Evolutionary conservation across 2,113 vertebrate species (phyloP).

Genomic region (Strigops habroptila): DNA sequence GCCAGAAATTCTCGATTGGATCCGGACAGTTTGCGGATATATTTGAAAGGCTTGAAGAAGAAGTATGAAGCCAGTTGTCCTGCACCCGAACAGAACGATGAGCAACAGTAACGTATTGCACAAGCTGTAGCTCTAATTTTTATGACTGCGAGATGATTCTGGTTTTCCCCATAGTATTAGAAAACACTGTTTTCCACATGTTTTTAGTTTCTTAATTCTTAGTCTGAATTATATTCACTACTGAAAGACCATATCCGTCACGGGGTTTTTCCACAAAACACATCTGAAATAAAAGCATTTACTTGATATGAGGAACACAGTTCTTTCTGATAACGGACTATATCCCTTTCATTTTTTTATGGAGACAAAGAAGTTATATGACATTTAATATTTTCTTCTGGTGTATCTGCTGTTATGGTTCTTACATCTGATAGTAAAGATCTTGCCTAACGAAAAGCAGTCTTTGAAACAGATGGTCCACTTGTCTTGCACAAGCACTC

Average conservation of each 20-base stretch:
- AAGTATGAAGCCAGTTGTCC: constrained; percentile 80
- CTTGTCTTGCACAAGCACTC: too few relatives aligned
- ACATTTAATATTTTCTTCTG: not conserved
- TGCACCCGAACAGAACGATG: not conserved
- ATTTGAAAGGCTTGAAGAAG: constrained; percentile 85
- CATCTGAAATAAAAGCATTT: too few relatives aligned
- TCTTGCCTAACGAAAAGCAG: not conserved
- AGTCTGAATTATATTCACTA: too few relatives aligned
- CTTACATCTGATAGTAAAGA: not conserved
- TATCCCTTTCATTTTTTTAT: too few relatives aligned
- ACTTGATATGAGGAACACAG: too few relatives aligned
- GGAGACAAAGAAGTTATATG: too few relatives aligned
- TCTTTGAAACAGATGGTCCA: not conserved
- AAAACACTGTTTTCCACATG: not conserved
- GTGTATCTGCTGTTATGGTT: not conserved
- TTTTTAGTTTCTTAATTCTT: too few relatives aligned
- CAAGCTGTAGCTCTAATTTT: not conserved
- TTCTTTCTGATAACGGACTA: too few relatives aligned
- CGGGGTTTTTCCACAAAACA: too few relatives aligned
- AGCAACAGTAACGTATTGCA: not conserved
- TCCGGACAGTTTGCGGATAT: constrained; percentile 81
- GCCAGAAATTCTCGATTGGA: constrained; percentile 91
- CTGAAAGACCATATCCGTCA: too few relatives aligned
- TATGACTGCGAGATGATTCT: not conserved
- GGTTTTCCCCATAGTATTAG: not conserved